Evolutionary conservation across 2,113 vertebrate genomes (phyloP), one percentile per base, ranked within the genome.

Genomic region (Grantiella picta): DNA sequence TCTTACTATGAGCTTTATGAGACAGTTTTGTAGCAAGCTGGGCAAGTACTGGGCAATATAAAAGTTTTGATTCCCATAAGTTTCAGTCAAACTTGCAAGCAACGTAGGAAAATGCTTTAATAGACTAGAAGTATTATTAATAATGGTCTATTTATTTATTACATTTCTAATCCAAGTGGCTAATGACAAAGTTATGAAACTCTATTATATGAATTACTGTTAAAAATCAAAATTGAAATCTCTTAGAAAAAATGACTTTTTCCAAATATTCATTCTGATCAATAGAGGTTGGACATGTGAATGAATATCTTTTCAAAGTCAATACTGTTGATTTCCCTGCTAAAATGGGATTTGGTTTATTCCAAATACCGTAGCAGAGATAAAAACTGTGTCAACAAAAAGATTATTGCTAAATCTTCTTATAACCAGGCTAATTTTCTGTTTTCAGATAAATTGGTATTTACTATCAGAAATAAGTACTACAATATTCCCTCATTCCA

Each of bases 261-360:
- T 81, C 8, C 72, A 77, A 82, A 57, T 70, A 88, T 54, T 49
- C 4, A 17, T 6, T 10, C 12, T n/a, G 14, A 77, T 38, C 1
- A 0, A 72, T 52, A 72, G 50, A 22, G 29, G 23, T 63, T 80
- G 93, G 69, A 72, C 36, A 54, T 25, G 7, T 35, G 16, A 72
- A 73, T 80, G 2, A 65, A 40, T 73, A 59, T 82, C 36, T 92
- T 93, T 69, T 64, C 75, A 75, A 89, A 70, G 47, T 83, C 86
- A 92, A 44, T 66, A 73, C 49, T 93, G 50, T 64, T 92, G 82
- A 85, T 66, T 87, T 73, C 11, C 92, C 44, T 85, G 14, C 20
- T 53, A 94, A 94, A 93, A 42, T 47, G 31, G 64, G 59, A 79
- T 77, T 85, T 91, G 50, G 47, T 80, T 94, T 78, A 94, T 94